phyloP scores from a whole-genome alignment of 1,140 invertebrate genomes.

The Orchestia grillus region DNA sequence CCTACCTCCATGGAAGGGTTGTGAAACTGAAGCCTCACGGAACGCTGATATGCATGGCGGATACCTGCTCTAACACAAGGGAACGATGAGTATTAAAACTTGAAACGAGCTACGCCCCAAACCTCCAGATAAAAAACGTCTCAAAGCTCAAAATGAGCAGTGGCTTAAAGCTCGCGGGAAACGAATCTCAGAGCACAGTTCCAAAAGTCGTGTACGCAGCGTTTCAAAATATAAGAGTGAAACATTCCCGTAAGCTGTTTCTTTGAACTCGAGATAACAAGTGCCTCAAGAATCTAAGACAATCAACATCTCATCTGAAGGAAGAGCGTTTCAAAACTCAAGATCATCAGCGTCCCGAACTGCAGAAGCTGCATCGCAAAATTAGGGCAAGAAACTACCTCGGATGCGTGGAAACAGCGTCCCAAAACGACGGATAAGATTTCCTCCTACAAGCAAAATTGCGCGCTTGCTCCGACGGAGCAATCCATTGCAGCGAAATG shows the following conservation, averaged over 20 bases:
- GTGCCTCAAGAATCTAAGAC: no score
- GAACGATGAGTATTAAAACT: not conserved
- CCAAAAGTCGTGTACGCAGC: not conserved
- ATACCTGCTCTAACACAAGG: not conserved
- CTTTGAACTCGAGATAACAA: not conserved
- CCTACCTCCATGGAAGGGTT: not conserved
- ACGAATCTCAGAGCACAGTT: not conserved
- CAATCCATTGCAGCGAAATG: not conserved
- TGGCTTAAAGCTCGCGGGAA: not conserved
- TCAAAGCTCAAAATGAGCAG: not conserved
- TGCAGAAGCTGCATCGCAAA: no score
- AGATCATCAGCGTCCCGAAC: no score
- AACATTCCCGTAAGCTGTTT: not conserved
- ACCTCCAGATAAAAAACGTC: not conserved
- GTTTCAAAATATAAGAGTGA: not conserved
- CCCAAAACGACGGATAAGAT: not conserved
- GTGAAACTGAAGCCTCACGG: not conserved
- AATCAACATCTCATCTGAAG: no score
- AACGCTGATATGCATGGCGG: not conserved
- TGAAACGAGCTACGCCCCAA: not conserved
- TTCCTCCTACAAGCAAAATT: not conserved
- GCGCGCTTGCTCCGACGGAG: not conserved
- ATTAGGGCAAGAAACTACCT: no score
- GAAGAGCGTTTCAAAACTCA: no score
- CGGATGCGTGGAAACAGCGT: no score